These are phyloP conservation scores for Micromesistius poutassou DNA, from an alignment of 2,797 vertebrate species.

Conservation along the genomic window DNA sequence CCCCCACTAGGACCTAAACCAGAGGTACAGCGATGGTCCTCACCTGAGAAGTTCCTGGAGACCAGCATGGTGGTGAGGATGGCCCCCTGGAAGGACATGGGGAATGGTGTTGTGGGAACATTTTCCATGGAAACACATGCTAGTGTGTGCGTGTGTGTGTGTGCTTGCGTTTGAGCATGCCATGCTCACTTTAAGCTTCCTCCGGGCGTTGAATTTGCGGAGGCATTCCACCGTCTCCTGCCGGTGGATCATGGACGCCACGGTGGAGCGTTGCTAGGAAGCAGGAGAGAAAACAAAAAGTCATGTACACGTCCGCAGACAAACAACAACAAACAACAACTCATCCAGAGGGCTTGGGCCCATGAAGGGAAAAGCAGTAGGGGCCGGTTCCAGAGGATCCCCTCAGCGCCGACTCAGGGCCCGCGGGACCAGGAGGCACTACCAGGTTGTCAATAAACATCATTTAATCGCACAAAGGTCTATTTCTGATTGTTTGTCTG, in stretches of 20 bases:
- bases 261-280: constrained; percentile 95
- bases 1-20: too few relatives aligned
- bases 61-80: constrained; percentile 98
- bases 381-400: too few relatives aligned
- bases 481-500: too few relatives aligned
- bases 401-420: too few relatives aligned
- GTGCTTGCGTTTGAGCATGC: constrained; percentile 11
- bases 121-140: too few relatives aligned
- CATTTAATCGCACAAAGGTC: too few relatives aligned
- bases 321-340: neutral
- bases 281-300: neutral
- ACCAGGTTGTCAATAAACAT: too few relatives aligned
- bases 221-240: constrained; percentile 99
- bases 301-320: neutral
- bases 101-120: too few relatives aligned
- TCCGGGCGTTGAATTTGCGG: constrained; percentile 97
- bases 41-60: constrained; percentile 97
- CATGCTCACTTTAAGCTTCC: constrained; percentile 89
- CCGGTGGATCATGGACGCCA: constrained; percentile 99
- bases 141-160: constrained; percentile 8
- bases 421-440: too few relatives aligned
- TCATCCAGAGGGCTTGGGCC: too few relatives aligned
- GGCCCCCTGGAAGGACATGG: constrained; percentile 78
- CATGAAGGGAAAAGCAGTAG: neutral
- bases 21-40: too few relatives aligned